Evolutionary conservation across 2,888 invertebrate species (phyloP).

Genomic region (Athalia cordata): DNA sequence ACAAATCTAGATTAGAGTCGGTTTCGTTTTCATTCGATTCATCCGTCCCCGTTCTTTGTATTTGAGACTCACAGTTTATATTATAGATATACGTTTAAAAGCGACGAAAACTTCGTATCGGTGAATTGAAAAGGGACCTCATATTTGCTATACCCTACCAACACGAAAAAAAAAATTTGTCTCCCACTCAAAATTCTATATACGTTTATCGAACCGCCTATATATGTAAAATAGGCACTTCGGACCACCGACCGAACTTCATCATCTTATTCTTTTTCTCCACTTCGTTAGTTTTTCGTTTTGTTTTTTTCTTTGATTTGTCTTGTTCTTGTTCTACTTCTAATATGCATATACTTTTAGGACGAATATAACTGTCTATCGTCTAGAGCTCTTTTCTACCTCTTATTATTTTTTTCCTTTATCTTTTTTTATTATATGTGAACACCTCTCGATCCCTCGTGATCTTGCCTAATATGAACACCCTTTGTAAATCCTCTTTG

Average conservation of each 20-base stretch:
- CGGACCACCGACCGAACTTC: constrained; percentile 9
- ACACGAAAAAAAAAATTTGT: no score
- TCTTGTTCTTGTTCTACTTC: constrained; percentile 5
- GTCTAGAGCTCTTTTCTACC: background rate
- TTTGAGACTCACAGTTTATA: background rate
- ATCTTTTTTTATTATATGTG: constrained; percentile 6
- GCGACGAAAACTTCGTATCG: background rate
- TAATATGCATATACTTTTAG: no score
- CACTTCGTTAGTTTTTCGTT: background rate
- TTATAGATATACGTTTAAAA: no score
- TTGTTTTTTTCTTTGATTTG: constrained; percentile 4
- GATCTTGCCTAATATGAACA: constrained; percentile 32
- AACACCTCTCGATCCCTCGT: constrained; percentile 31
- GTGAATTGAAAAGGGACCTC: constrained; percentile 25
- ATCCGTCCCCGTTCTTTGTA: constrained; percentile 9
- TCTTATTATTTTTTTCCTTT: background rate
- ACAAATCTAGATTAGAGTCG: background rate
- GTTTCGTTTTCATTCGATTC: constrained; percentile 26
- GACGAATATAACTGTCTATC: background rate
- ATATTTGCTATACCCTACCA: background rate
- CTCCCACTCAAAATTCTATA: constrained; percentile 9
- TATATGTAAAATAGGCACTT: constrained; percentile 26
- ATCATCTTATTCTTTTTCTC: no score
- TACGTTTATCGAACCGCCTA: constrained; percentile 26
- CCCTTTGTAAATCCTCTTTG: constrained; percentile 10